These are phyloP conservation scores for Hemiprocne comata DNA, from an alignment of 2,113 vertebrate genomes.

Conservation along the genomic window DNA sequence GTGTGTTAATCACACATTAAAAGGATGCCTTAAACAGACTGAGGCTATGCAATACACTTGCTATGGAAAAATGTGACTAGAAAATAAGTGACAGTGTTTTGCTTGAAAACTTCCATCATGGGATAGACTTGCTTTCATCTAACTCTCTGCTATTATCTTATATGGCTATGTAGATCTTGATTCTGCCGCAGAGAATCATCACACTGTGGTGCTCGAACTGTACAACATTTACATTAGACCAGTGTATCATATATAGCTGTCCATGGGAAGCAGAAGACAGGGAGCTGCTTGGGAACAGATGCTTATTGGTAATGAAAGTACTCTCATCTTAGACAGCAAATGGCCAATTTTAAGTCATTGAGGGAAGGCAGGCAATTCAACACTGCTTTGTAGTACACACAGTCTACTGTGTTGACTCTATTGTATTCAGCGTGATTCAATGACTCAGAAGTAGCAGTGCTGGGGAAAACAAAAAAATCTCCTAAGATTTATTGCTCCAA, in stretches of 20 bases:
- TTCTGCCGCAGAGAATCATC: background rate
- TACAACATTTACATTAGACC: background rate
- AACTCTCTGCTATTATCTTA: background rate
- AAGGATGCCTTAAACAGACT: background rate
- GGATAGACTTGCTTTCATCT: background rate
- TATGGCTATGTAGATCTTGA: background rate
- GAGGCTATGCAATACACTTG: background rate
- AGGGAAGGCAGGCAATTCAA: background rate
- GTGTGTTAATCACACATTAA: background rate
- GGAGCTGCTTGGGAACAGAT: background rate
- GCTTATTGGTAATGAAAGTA: background rate
- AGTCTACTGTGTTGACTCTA: background rate
- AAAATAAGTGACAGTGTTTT: background rate
- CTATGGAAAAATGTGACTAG: background rate
- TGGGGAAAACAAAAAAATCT: background rate
- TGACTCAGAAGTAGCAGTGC: background rate
- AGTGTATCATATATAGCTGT: background rate
- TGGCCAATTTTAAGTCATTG: background rate
- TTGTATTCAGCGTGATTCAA: background rate
- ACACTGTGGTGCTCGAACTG: background rate
- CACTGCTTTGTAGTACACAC: background rate
- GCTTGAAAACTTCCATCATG: background rate
- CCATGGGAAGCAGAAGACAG: background rate
- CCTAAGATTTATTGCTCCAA: background rate
- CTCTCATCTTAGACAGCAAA: background rate